Conservation (phyloP, 2,797 vertebrate genomes). For the Bothrops alternatus region DNA sequence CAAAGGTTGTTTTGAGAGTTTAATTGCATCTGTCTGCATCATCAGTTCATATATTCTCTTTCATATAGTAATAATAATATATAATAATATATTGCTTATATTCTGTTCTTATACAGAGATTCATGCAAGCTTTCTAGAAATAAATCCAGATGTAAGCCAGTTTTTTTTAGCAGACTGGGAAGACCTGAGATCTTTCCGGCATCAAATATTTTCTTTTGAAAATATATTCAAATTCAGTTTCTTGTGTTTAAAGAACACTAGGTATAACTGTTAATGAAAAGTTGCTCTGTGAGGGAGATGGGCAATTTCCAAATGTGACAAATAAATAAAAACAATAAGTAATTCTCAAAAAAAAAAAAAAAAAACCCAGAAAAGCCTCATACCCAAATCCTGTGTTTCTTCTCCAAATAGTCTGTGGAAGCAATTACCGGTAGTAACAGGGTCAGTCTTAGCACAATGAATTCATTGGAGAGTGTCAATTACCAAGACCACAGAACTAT, state of each 20-base stretch:
- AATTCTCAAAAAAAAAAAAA: too few species aligned
- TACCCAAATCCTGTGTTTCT: slow-evolving; percentile 1
- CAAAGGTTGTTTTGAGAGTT: background rate
- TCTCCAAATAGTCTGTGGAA: background rate
- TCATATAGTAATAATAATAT: background rate
- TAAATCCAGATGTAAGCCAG: background rate
- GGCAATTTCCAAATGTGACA: too few species aligned
- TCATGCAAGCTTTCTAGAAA: background rate
- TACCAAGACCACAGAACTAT: background rate
- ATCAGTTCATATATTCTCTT: background rate
- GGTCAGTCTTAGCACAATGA: accelerated
- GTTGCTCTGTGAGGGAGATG: too few species aligned
- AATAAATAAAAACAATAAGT: too few species aligned
- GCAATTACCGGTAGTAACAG: background rate
- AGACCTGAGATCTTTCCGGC: background rate
- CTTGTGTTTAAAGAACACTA: too few species aligned
- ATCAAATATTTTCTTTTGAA: too few species aligned
- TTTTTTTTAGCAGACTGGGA: background rate
- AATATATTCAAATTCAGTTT: background rate
- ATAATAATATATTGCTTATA: background rate
- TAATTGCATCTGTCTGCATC: background rate
- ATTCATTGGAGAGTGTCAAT: background rate
- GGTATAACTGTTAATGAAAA: too few species aligned
- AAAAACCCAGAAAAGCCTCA: background rate
- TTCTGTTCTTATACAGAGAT: background rate